These are phyloP conservation scores for Sprattus sprattus DNA, from an alignment of 2,113 vertebrate species.

Conservation along the genomic window DNA sequence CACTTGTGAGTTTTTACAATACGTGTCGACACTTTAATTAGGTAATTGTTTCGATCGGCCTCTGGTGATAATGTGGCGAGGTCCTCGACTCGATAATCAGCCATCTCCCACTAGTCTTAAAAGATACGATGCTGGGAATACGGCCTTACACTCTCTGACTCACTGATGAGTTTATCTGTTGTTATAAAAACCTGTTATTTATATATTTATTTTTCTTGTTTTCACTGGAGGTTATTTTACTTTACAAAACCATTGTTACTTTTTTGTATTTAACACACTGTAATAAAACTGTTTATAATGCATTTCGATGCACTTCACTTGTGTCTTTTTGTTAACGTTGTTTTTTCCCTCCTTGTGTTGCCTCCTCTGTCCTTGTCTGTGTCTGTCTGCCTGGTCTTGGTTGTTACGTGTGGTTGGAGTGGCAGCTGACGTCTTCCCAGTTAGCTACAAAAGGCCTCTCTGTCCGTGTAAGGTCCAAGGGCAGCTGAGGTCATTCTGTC, in stretches of 20 bases:
- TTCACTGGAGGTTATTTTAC: neutral
- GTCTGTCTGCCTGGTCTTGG: neutral
- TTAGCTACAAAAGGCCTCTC: conserved; percentile 80
- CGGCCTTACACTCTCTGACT: neutral
- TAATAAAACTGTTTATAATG: neutral
- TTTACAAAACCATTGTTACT: neutral
- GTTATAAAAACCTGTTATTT: neutral
- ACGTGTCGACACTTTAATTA: neutral
- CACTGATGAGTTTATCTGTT: conserved; percentile 10
- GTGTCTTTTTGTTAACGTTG: neutral
- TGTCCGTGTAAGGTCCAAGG: conserved; percentile 79
- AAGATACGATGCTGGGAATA: neutral
- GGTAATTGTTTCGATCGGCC: neutral
- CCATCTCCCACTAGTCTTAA: conserved; percentile 22
- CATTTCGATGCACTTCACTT: neutral
- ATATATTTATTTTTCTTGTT: neutral
- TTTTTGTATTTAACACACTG: conserved; percentile 21
- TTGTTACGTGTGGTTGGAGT: conserved; percentile 58
- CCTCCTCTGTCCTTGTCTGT: neutral
- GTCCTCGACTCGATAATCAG: neutral
- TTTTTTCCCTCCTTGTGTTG: neutral
- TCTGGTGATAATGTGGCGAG: neutral
- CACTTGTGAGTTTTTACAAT: neutral
- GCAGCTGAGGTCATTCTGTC: conserved; percentile 75
- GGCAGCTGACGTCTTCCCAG: conserved; percentile 70